Evolutionary conservation across 2,113 vertebrate species (phyloP), one percentile per base, ranked within the genome.

Genomic region (Amazona guildingii): DNA sequence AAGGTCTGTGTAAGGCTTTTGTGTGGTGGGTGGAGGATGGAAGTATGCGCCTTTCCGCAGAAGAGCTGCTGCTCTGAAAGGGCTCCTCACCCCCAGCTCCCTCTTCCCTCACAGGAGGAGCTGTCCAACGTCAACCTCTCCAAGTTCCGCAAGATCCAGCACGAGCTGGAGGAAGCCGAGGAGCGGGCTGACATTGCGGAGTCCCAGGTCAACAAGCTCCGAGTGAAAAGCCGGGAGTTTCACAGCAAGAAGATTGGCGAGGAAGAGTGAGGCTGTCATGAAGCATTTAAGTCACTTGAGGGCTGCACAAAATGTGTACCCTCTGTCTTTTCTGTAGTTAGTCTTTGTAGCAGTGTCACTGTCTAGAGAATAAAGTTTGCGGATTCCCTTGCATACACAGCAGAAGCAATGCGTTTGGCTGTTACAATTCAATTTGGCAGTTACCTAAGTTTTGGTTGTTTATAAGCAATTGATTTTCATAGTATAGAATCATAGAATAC

Each of bases 181-280:
- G 98, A 98, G 23, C 86, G 98, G 54, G 98, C 98, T 41, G 98
- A 98, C 95, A 98, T 98, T 48, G 98, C 98, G 0, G 98, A 98
- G 94, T 98, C 98, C 0, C 98, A 98, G 94, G 98, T 98, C 95
- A 98, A 98, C 95, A 98, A 98, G 69, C 96, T 98, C 57, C 57
- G 57, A 59, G 57, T 35, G n/a, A 61, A 61, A 16, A 61, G 57
- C n/a, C 57, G 57, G n/a, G 57, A 61, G 59, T 61, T 61, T 61
- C 57, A 61, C 13, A 7, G 23, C 57, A 61, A 61, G n/a, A 61
- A 61, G n/a, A 61, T 61, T 35, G 57, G 57, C 23, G 57, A 61
- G n/a, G 57, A 61, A 35, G 57, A 61, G n/a, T 61, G 33, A 61
- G 59, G 59, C 4, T 61, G n/a, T 37, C 59, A 24, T 25, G 59